Percentiles rank a stretch among this genome's conserved stretches.
Conservation (phyloP, 2,888 invertebrate species). For the Drosophila falleni region DNA sequence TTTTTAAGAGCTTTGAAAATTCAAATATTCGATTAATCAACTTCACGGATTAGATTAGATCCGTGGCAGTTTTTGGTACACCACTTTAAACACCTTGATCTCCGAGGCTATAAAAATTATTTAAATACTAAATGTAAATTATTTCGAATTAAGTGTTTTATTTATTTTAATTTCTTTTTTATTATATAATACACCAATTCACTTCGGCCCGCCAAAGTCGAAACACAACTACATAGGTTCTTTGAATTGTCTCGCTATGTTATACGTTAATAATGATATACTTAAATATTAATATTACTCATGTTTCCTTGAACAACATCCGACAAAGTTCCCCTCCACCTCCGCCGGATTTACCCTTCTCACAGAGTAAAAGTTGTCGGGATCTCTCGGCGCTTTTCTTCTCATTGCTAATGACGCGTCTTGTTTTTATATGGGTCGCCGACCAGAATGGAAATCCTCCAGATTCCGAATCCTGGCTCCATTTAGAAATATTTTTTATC, state of each 20-base stretch:
- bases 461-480: neutral
- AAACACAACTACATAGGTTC: neutral
- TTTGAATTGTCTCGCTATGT: slow-evolving; percentile 1
- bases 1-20: too few relatives aligned
- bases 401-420: slow-evolving; percentile 77
- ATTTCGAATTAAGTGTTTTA: neutral
- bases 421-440: slow-evolving; percentile 62
- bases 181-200: neutral
- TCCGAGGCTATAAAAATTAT: neutral
- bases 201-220: slow-evolving; percentile 12
- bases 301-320: slow-evolving; percentile 13
- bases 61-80: too few relatives aligned
- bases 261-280: neutral
- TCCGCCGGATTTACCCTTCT: slow-evolving; percentile 39
- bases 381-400: slow-evolving; percentile 79
- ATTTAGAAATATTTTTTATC: neutral
- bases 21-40: too few relatives aligned
- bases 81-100: neutral
- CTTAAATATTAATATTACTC: neutral
- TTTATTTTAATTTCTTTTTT: neutral
- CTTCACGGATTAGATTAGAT: too few relatives aligned
- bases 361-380: slow-evolving; percentile 73
- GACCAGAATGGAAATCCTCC: neutral
- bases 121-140: neutral
- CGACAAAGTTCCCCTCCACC: slow-evolving; percentile 7